Evolutionary conservation across 1,140 invertebrate genomes (phyloP).

Genomic region (Cyclina sinensis): DNA sequence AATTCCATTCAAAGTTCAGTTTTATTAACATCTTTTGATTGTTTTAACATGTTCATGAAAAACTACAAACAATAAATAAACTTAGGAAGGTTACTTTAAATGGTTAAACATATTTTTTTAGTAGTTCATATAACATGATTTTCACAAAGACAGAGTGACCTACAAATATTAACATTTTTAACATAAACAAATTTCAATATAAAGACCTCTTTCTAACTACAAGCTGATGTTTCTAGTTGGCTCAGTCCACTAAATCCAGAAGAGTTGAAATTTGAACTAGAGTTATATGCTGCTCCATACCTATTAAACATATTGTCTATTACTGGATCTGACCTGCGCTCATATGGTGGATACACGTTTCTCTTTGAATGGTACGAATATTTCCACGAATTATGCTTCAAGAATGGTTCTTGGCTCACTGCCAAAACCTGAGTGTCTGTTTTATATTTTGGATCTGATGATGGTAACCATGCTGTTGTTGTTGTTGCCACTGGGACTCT

Average conservation of each 20-base stretch:
- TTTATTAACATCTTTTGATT: too few relatives aligned
- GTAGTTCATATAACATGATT: too few relatives aligned
- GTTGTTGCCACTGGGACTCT: conserved; percentile 67
- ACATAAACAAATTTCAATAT: background rate
- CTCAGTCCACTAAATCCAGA: conserved; percentile 46
- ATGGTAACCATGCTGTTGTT: conserved; percentile 74
- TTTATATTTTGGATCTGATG: conserved; percentile 66
- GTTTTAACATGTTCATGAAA: too few relatives aligned
- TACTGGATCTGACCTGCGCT: conserved; percentile 66
- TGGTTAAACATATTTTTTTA: too few relatives aligned
- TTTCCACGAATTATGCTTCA: conserved; percentile 81
- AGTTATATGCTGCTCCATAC: conserved; percentile 76
- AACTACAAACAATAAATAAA: too few relatives aligned
- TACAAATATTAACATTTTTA: too few relatives aligned
- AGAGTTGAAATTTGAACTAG: conserved; percentile 50
- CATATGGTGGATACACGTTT: conserved; percentile 81
- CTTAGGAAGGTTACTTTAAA: too few relatives aligned
- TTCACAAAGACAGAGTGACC: background rate
- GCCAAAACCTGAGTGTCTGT: conserved; percentile 81
- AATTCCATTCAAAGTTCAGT: too few relatives aligned
- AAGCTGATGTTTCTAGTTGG: conserved; percentile 31
- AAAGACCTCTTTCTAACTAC: conserved; percentile 22
- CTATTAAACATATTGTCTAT: conserved; percentile 78
- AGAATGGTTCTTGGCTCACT: conserved; percentile 81
- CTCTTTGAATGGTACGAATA: conserved; percentile 79